These are phyloP conservation scores for Aphelocoma californica DNA, from an alignment of 2,797 vertebrate species.

Conservation along the genomic window DNA sequence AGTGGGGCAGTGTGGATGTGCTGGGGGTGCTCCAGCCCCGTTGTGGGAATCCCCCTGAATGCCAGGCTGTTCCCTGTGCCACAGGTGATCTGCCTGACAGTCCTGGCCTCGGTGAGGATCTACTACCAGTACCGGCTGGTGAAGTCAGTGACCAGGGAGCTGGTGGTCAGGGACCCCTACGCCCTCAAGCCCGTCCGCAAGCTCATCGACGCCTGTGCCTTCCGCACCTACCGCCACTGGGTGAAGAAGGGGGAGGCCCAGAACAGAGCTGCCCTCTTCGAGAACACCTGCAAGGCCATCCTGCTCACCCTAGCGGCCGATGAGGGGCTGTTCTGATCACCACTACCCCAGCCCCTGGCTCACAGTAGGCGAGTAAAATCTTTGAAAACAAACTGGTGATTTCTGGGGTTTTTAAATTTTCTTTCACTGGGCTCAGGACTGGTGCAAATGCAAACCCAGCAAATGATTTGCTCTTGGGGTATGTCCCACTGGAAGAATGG, in stretches of 20 bases:
- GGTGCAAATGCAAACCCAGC: neutral
- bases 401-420: neutral
- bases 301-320: conserved; percentile 84
- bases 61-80: neutral
- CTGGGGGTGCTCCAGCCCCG: neutral
- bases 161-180: conserved; percentile 90
- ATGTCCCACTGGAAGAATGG: neutral
- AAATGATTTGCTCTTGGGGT: fast-evolving
- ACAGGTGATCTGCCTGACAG: conserved; percentile 91
- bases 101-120: conserved; percentile 91
- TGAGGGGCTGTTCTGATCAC: conserved; percentile 63
- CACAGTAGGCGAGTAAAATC: conserved; percentile 23
- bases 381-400: neutral
- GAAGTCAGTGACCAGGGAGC: conserved; percentile 90
- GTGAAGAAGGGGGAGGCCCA: conserved; percentile 98
- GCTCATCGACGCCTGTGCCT: conserved; percentile 93
- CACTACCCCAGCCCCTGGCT: neutral
- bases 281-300: conserved; percentile 94
- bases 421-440: fast-evolving
- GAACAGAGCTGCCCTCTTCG: conserved; percentile 95
- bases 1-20: no score
- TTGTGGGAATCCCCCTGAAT: fast-evolving
- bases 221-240: conserved; percentile 98
- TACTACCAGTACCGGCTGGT: conserved; percentile 91
- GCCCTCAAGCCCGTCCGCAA: conserved; percentile 90